Evolutionary conservation across 2,113 vertebrate species (phyloP).

Genomic region (Arvicanthis niloticus): DNA sequence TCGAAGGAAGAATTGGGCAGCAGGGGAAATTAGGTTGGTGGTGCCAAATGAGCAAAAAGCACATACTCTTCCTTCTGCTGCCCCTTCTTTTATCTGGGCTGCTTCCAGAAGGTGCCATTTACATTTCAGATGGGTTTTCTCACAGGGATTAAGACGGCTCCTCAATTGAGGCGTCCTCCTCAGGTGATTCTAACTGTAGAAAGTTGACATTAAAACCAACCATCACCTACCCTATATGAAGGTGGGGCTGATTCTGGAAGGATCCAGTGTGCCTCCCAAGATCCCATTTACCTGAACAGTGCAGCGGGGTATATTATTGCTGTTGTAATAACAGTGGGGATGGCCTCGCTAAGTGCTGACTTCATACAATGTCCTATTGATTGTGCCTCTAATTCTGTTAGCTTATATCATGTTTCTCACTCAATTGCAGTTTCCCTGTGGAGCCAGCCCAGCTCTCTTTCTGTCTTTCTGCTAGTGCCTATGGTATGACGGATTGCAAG

Average conservation of each 20-base stretch:
- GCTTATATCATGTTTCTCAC: conserved; percentile 9
- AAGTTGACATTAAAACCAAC: neutral
- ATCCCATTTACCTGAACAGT: neutral
- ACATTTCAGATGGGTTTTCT: neutral
- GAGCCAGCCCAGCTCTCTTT: neutral
- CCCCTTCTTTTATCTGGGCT: too few relatives aligned
- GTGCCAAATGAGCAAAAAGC: neutral
- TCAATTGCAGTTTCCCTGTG: neutral
- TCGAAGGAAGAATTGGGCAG: neutral
- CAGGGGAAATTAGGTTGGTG: neutral
- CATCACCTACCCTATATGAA: too few relatives aligned
- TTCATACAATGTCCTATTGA: neutral
- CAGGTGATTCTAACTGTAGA: neutral
- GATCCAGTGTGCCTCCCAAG: neutral
- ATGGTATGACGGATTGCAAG: neutral
- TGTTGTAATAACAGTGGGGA: neutral
- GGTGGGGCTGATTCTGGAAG: neutral
- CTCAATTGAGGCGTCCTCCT: neutral
- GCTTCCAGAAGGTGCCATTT: neutral
- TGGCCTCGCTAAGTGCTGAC: neutral
- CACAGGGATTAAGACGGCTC: neutral
- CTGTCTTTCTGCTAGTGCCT: neutral
- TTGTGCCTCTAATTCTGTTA: neutral
- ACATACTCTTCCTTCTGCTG: neutral
- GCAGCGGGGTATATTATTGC: neutral